A percentile compares a stretch with the other conserved stretches of the same genome.
These are phyloP conservation scores for Cremastobaeus sp. DNA, from an alignment of 2,888 invertebrate genomes.

Conservation along the genomic window DNA sequence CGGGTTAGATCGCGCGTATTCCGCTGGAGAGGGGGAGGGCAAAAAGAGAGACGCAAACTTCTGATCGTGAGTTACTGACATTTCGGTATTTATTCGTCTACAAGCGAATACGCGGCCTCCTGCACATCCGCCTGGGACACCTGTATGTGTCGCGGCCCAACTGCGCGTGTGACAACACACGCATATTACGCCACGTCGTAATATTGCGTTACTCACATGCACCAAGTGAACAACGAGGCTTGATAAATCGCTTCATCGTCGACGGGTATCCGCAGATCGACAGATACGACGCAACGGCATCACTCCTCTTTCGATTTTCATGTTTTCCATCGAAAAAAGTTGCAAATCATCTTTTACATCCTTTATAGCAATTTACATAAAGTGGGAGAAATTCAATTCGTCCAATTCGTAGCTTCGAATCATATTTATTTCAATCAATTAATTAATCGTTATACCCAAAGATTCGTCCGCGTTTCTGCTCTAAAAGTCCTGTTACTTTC, in stretches of 20 bases:
- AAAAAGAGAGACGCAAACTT: constrained; percentile 53
- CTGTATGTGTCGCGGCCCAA: constrained; percentile 56
- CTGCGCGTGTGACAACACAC: constrained; percentile 59
- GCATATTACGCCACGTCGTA: constrained; percentile 46
- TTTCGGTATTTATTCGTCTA: constrained; percentile 76
- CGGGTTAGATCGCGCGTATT: constrained; percentile 69
- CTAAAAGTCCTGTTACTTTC: too few relatives aligned
- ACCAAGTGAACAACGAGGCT: constrained; percentile 62
- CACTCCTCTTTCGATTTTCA: constrained; percentile 58
- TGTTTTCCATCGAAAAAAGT: constrained; percentile 52
- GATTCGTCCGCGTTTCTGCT: too few relatives aligned
- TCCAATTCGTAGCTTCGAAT: constrained; percentile 1
- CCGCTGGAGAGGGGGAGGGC: constrained; percentile 14
- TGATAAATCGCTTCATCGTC: constrained; percentile 71
- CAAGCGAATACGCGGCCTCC: constrained; percentile 65
- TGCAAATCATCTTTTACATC: constrained; percentile 61
- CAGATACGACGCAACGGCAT: constrained; percentile 65
- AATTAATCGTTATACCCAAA: too few relatives aligned
- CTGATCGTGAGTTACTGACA: constrained; percentile 76
- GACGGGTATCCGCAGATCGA: constrained; percentile 71
- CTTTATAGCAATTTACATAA: constrained; percentile 40
- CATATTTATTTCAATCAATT: too few relatives aligned
- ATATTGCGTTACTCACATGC: constrained; percentile 58
- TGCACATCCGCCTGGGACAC: constrained; percentile 68
- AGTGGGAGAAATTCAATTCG: constrained; percentile 26